A percentile compares a stretch with the other conserved stretches of the same genome.
Evolutionary conservation across 2,888 invertebrate species (phyloP).

Genomic region (Drosophila kuntzei): DNA sequence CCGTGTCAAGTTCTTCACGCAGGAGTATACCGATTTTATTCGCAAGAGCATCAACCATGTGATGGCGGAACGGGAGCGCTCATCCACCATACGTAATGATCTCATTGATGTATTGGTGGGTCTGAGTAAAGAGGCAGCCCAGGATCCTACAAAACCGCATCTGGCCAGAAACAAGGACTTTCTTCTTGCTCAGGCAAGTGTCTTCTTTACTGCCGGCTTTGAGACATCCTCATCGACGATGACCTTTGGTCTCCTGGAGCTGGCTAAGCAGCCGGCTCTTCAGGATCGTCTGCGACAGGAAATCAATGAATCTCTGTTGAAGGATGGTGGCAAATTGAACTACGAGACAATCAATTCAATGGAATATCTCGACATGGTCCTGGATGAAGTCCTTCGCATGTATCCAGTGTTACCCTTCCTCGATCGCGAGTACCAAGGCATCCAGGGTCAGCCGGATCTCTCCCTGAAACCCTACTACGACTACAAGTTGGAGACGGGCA

Average conservation of each 20-base stretch:
- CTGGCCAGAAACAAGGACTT: conserved; percentile 73
- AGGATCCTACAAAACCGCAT: conserved; percentile 52
- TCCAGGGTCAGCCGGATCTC: conserved; percentile 56
- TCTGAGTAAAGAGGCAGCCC: conserved; percentile 79
- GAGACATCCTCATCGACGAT: conserved; percentile 85
- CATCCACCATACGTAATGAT: conserved; percentile 85
- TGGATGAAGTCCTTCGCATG: conserved; percentile 83
- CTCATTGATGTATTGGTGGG: conserved; percentile 86
- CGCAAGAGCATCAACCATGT: conserved; percentile 84
- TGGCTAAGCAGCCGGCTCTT: conserved; percentile 84
- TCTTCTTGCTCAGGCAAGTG: conserved; percentile 83
- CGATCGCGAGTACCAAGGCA: conserved; percentile 80
- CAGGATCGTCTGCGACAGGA: conserved; percentile 85
- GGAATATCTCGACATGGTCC: conserved; percentile 85
- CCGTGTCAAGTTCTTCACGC: conserved; percentile 76
- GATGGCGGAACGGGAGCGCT: conserved; percentile 84
- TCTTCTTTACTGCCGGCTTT: conserved; percentile 84
- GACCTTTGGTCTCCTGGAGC: conserved; percentile 84
- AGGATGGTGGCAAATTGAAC: conserved; percentile 82
- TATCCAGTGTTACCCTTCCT: conserved; percentile 85
- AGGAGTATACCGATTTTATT: conserved; percentile 83
- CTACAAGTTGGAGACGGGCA: conserved; percentile 75
- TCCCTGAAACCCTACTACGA: conserved; percentile 82
- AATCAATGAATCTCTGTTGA: conserved; percentile 82
- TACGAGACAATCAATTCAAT: conserved; percentile 85